A percentile compares a stretch with the other conserved stretches of the same genome.
phyloP scores from a whole-genome alignment of 2,888 invertebrate genomes.

The Gerris lacustris region DNA sequence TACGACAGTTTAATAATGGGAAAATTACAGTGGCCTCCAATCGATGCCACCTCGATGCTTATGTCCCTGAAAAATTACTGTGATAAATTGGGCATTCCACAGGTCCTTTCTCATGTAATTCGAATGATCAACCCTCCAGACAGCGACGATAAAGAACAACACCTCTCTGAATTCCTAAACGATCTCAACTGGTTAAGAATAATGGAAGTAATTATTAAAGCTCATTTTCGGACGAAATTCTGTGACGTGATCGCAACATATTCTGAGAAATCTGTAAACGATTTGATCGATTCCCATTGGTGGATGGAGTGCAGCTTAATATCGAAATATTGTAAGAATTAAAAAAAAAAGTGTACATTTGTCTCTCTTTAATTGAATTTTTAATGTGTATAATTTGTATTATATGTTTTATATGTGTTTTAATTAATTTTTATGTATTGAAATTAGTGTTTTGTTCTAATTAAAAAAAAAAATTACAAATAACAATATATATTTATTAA shows the following conservation, averaged over 20 bases:
- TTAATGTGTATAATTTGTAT: too few species aligned
- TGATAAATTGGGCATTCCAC: constrained; percentile 15
- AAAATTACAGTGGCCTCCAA: constrained; percentile 20
- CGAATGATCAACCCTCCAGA: constrained; percentile 39
- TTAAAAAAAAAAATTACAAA: too few species aligned
- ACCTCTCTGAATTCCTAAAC: constrained; percentile 39
- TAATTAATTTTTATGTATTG: too few species aligned
- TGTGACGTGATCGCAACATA: background rate
- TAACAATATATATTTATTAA: too few species aligned
- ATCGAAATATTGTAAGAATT: background rate
- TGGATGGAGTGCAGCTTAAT: constrained; percentile 17
- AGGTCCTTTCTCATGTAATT: constrained; percentile 31
- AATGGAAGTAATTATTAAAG: constrained; percentile 40
- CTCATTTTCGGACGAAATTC: background rate
- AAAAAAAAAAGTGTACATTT: too few species aligned
- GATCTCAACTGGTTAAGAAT: constrained; percentile 42
- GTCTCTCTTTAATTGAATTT: too few species aligned
- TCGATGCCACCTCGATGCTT: constrained; percentile 16
- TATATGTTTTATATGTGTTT: too few species aligned
- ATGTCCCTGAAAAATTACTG: constrained; percentile 24
- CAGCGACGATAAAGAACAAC: constrained; percentile 30
- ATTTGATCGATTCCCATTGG: constrained; percentile 20
- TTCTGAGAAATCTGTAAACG: constrained; percentile 11
- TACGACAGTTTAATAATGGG: constrained; percentile 15
- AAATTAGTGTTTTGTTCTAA: too few species aligned